Base-by-base conservation (phyloP, 2,797 vertebrate genomes). In the Pantherophis vulpinus region DNA sequence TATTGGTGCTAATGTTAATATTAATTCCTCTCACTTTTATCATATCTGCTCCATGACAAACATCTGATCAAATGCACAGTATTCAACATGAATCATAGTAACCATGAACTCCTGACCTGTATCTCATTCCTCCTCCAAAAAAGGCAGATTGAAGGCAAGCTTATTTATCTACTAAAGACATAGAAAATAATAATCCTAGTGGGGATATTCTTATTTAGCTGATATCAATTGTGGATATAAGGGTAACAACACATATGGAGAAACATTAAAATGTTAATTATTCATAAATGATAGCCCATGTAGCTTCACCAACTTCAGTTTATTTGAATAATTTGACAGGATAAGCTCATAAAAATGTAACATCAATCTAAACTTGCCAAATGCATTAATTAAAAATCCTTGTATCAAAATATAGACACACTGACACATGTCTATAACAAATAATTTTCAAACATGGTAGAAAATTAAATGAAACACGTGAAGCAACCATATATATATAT, bases 391-490 rank as follows among this genome's bases (percentile, higher is more conserved):
- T 32, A 25, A 27, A 20, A 14, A 16, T 59, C 32, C 51, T 23
- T 60, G 18, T 20, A 37, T 47, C 25, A 88, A 93, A 79, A 51
- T 59, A 27, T 79, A 95, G 60, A 95, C 10, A 91, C 56, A 55
- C 9, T 63, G 55, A 93, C 93, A 29, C 37, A 58, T 93, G 89
- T 89, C 14, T 4, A 94, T 29, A 94, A 92, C 0, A 0, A 29
- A 42, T 27, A 95, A 94, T 18, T 86, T n/a, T 94, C 87, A 83
- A 95, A 90, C 3, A 94, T 10, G 3, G 32, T 87, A 95, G 89
- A 51, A 74, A 93, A 51, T 93, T 95, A 63, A 58, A 79, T 11
- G 18, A 20, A 59, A 89, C 25, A 51, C 5, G 12, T 66, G 55
- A 90, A 0, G 1, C 91, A 91, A 11, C 32, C 94, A 94, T 90